Evolutionary conservation across 64 coral and sea anemone genomes (phyloP), one percentile per base, ranked within the genome.

Genomic region (Catalaphyllia jardinei): DNA sequence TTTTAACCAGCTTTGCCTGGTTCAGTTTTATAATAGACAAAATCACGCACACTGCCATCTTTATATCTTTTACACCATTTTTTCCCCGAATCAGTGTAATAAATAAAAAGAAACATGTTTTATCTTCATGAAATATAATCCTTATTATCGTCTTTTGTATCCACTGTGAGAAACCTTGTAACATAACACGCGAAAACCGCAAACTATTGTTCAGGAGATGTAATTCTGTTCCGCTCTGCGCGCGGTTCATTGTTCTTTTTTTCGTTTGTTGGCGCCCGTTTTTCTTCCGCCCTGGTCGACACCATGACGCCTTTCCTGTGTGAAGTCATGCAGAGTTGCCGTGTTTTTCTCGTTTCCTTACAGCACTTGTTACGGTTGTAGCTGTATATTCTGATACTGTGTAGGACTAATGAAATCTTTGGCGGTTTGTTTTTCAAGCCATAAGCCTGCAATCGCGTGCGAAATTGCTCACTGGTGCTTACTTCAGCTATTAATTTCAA

Each of bases 201-300:
- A 46, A 83, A 83, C 80, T 22, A 83, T 83, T 83, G 74, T 77
- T 77, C 20, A 51, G 19, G 19, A 6, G 39, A n/a, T 77, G 80
- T 67, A 67, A 83, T 67, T 83, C 61, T 46, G 80, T 67, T 67
- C n/a, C n/a, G n/a, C n/a, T 65, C 31, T 83, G 60, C n/a, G n/a
- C n/a, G n/a, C 22, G 61, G 80, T 67, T 39, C 38, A 83, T 83
- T 49, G 80, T 83, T 65, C 62, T 13, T 18, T 7, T 25, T 11
- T 17, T 82, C 10, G 24, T 67, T 65, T 35, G 20, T 9, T 83
- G 80, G 80, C 80, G 80, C 80, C 60, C 62, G 24, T 35, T 29
- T 60, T 31, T 83, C 61, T 83, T 83, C 80, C 80, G 80, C 35
- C 67, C 19, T 24, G 42, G 61, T 52, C 29, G 80, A 64, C 62